Base-by-base conservation (phyloP, 1,140 invertebrate genomes). In the Teleogryllus occipitalis region DNA sequence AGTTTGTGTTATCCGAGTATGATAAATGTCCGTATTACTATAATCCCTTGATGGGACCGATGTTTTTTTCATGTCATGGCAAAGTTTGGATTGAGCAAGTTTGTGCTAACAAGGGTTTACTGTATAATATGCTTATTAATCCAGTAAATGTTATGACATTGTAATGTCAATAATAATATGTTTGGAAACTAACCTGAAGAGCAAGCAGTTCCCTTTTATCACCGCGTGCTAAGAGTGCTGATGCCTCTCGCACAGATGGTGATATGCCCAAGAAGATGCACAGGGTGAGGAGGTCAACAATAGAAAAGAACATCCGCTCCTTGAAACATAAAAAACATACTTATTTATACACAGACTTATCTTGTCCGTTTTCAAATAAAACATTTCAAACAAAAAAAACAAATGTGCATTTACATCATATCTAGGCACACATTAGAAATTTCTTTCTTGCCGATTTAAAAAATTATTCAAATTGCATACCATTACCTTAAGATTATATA, bases 261-360 rank as follows among this genome's bases (percentile, higher is more conserved):
- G 93, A 90, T 82, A 97, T 88, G 84, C 92, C 87, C 22, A 98
- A 86, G 82, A 99, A 92, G 87, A 96, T 93, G 83, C 93, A 95
- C 74, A 97, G 88, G 78, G 94, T 92, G 21, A 97, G 89, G 78
- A 99, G 86, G 87, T 98, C 97, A 2, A 92, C 91, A 39, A 98
- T 90, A 0, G 94, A 91, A 49, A 91, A 87, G 83, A 98, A 96
- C 82, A 95, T 92, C 79, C 96, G 89, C 82, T 98, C 96, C 77
- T 78, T 39, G 8, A 80, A 54, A 72, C n/a, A 80, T 46, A 7
- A 74, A 79, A 80, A 46, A 80, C 39, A 8, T 76, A 72, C 8
- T 46, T 77, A n/a, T 77, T 46, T 8, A 77, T 46, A 5, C 8
- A 15, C 39, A 77, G 27, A 27, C 39, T 47, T 8, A 8, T 77